Evolutionary conservation across 2,113 vertebrate species (phyloP), one percentile per base, ranked within the genome.

Genomic region (Oreochromis niloticus): DNA sequence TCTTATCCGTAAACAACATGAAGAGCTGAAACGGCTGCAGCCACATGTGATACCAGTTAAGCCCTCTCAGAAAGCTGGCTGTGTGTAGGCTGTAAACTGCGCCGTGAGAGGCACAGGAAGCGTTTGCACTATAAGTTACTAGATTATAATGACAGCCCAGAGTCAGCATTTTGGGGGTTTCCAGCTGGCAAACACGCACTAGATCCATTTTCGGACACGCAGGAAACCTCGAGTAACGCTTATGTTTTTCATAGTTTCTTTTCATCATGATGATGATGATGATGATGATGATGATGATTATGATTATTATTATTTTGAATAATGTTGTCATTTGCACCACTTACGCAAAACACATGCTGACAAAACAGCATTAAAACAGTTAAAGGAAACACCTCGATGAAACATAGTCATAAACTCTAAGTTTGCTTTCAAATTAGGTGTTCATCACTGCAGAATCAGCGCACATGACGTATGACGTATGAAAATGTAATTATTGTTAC

Each of bases 1-100:
- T n/a, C 4, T 41, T 11, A 12, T 85, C 19, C 7, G 1, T 1
- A 68, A 83, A 52, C 6, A 10, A 50, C 3, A 36, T 0, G 17
- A 46, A 32, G 17, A 41, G 24, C 39, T 30, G 71, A 61, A 19
- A 57, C 19, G n/a, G 54, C 30, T 41, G 54, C 8, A 8, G 12
- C 14, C 14, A 78, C 22, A 17, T 6, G 46, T 34, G 22, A 43
- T 1, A 13, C 17, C 17, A 10, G 36, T 80, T 6, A n/a, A 39
- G 3, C 16, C 12, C 43, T 81, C 73, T 16, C 10, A 39, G 24
- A 11, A 27, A 24, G 43, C 24, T 12, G 71, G 46, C 71, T 48
- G 32, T 39, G 56, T 61, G 12, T 7, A 9, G 14, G 11, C 16
- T 54, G 16, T 7, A 32, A 80, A 43, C 14, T 3, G 16, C 5